Base-by-base conservation (phyloP, 2,113 vertebrate genomes). In the Kryptolebias marmoratus region DNA sequence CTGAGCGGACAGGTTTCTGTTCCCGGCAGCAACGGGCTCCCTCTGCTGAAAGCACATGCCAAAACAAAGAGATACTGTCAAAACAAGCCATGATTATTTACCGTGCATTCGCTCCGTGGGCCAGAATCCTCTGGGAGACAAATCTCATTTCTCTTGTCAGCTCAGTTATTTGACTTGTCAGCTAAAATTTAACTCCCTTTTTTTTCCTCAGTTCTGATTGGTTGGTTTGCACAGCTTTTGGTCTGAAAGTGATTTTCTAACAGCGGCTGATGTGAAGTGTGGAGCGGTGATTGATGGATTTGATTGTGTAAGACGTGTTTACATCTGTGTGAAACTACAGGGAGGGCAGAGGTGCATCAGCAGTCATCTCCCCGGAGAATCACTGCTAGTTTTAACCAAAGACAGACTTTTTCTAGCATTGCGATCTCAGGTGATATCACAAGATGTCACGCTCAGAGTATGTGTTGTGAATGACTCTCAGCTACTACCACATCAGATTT, bases 21-120 rank as follows among this genome's bases (percentile, higher is more conserved):
- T 69, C 22, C 22, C 22, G 22, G 22, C 22, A 22, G 22, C 22
- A 22, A 22, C 22, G 22, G 22, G 22, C 22, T 22, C 22, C 22
- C 22, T 22, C 47, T 36, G 15, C 64, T 44, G 36, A 62, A 70
- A 58, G 7, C 31, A 36, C 48, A 76, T 0, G 63, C 70, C 74
- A 84, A 77, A 42, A 5, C 39, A 84, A 73, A 77, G 62, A 71
- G 48, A 79, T 57, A 11, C 1, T 1, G 14, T 1, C 32, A 30
- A 74, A 74, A 60, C 16, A 15, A 5, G 32, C 15, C 44, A 9
- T 22, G 68, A 77, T 87, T 75, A 75, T 85, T 76, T 79, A 73
- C 73, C 1, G 30, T 1, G 5, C 10, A 9, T 42, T 42, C 10
- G 39, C 39, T 85, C 85, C 67, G 64, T 31, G 49, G 82, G 60